Percentiles rank a stretch among this genome's conserved stretches.
phyloP scores from a whole-genome alignment of 2,113 vertebrate species.

The Gadus macrocephalus region DNA sequence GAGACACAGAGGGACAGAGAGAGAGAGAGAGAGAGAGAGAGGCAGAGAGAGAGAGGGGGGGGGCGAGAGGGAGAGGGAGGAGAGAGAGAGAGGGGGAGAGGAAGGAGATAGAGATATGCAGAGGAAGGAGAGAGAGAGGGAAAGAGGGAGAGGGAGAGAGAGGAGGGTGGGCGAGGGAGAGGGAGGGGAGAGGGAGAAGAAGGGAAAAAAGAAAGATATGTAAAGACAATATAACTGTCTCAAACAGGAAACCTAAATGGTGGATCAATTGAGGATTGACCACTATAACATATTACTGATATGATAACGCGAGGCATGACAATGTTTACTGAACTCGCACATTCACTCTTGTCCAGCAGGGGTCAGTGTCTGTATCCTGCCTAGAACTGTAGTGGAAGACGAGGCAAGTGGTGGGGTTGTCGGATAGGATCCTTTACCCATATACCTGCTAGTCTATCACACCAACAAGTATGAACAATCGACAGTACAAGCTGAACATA shows the following conservation, averaged over 20 bases:
- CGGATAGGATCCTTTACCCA: constrained; percentile 44
- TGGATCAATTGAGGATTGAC: no score
- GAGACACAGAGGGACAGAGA: constrained; percentile 8
- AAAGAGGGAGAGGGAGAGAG: neutral
- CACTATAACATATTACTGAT: no score
- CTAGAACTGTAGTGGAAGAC: neutral
- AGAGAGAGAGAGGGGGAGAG: neutral
- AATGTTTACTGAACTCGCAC: no score
- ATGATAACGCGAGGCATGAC: no score
- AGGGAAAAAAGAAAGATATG: constrained; percentile 1
- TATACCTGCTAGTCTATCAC: constrained; percentile 1
- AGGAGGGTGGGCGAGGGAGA: no score
- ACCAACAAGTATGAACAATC: neutral
- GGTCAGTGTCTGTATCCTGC: constrained; percentile 27
- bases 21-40: constrained; percentile 1
- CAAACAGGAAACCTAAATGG: neutral
- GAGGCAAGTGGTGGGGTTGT: constrained; percentile 12
- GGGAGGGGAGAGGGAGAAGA: constrained; percentile 4
- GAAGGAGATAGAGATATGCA: neutral
- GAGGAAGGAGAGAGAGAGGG: neutral
- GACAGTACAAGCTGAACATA: no score
- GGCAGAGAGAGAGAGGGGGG: constrained; percentile 2
- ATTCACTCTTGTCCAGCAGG: constrained; percentile 26
- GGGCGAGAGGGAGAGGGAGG: neutral
- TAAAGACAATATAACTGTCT: neutral